These are phyloP conservation scores for Chinchilla lanigera DNA, from an alignment of 2,113 vertebrate species.

Conservation along the genomic window DNA sequence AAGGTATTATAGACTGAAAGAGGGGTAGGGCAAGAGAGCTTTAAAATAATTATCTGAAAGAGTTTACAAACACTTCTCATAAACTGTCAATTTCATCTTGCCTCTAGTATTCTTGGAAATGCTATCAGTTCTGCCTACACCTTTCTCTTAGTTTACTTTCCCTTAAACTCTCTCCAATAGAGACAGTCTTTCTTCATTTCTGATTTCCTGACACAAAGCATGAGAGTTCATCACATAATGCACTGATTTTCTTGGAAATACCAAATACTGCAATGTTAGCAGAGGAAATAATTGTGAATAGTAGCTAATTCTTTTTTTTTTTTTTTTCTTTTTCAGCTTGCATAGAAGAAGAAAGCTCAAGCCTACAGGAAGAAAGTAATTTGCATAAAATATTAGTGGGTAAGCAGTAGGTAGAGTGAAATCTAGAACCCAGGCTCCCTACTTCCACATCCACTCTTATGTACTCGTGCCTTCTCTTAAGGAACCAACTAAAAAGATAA, in stretches of 20 bases:
- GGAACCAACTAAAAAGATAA: conserved; percentile 2
- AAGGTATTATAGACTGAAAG: conserved; percentile 59
- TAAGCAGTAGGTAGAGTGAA: neutral
- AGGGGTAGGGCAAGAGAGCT: neutral
- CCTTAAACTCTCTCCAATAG: neutral
- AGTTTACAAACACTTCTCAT: conserved; percentile 73
- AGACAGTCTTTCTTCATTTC: neutral
- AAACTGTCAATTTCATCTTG: conserved; percentile 70
- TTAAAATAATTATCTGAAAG: conserved; percentile 78
- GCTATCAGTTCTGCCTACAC: neutral
- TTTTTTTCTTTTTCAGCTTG: neutral
- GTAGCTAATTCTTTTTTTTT: neutral
- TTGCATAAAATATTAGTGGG: conserved; percentile 3
- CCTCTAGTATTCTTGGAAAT: neutral
- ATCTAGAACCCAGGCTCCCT: neutral
- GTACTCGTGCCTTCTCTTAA: neutral
- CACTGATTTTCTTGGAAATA: conserved; percentile 30
- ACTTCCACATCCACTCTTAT: neutral
- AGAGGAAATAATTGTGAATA: conserved; percentile 1
- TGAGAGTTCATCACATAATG: neutral
- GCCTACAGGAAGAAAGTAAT: neutral
- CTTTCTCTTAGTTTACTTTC: neutral
- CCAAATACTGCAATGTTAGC: neutral
- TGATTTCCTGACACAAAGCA: neutral
- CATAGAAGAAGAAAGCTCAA: conserved; percentile 21